Evolutionary conservation across 2,113 vertebrate species (phyloP).

Genomic region (Sorex fumeus): DNA sequence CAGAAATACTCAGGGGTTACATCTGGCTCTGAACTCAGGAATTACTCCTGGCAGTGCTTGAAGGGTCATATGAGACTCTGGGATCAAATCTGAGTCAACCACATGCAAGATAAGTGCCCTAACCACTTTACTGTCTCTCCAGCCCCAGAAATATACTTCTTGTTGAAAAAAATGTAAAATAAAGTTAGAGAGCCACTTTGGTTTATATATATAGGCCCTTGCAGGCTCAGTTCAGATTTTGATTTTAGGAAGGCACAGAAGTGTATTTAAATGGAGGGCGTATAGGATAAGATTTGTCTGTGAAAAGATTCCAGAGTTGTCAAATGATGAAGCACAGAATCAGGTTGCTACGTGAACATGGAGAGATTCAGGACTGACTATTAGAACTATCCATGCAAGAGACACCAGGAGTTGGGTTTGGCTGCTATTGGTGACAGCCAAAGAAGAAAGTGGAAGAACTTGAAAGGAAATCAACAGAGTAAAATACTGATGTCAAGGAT

Average conservation of each 20-base stretch:
- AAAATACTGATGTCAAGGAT: background rate
- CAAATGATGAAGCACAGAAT: background rate
- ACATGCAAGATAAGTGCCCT: too few relatives aligned
- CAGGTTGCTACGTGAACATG: background rate
- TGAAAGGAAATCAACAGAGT: background rate
- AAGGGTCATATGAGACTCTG: too few relatives aligned
- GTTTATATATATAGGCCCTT: background rate
- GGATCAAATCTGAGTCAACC: too few relatives aligned
- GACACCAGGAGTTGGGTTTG: background rate
- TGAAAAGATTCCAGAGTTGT: background rate
- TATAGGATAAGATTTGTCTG: background rate
- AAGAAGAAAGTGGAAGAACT: background rate
- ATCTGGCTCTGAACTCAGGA: too few relatives aligned
- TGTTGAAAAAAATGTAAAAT: background rate
- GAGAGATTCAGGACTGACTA: background rate
- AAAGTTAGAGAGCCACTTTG: too few relatives aligned
- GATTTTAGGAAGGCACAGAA: background rate
- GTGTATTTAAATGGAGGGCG: background rate
- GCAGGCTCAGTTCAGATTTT: too few relatives aligned
- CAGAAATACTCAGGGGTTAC: too few relatives aligned
- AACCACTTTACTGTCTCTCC: too few relatives aligned
- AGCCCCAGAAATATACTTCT: background rate
- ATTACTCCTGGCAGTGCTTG: too few relatives aligned
- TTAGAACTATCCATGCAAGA: background rate
- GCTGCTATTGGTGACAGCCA: background rate